Conservation (phyloP, 2,888 invertebrate species). For the Pemphredon lugubris region DNA sequence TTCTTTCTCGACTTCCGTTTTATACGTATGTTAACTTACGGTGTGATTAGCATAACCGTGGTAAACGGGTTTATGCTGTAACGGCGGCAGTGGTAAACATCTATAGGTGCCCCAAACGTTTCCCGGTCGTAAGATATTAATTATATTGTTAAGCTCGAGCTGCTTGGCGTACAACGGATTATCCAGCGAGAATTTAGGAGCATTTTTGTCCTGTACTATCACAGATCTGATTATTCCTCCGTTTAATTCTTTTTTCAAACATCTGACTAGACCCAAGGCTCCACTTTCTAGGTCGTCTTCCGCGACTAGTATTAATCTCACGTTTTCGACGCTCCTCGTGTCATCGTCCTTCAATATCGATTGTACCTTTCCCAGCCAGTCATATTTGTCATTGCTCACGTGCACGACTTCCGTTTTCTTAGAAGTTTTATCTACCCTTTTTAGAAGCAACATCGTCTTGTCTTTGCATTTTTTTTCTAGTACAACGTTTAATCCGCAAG, state of each 20-base stretch:
- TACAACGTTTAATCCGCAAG: conserved; percentile 60
- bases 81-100: conserved; percentile 87
- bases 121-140: conserved; percentile 85
- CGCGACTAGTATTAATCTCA: conserved; percentile 86
- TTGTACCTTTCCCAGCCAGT: conserved; percentile 78
- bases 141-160: conserved; percentile 87
- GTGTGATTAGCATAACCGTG: conserved; percentile 80
- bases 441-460: conserved; percentile 63
- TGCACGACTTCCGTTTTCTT: conserved; percentile 67
- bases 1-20: too few relatives aligned
- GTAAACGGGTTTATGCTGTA: conserved; percentile 81
- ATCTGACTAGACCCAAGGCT: conserved; percentile 93
- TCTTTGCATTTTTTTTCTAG: conserved; percentile 66
- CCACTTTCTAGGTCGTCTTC: conserved; percentile 87
- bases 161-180: conserved; percentile 86
- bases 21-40: too few relatives aligned
- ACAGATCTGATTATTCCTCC: conserved; percentile 84
- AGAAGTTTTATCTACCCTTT: conserved; percentile 63
- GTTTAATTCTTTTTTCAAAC: conserved; percentile 90
- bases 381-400: conserved; percentile 73
- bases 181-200: conserved; percentile 86
- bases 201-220: conserved; percentile 83
- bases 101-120: conserved; percentile 91
- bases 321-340: conserved; percentile 82
- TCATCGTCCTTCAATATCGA: conserved; percentile 69